phyloP scores from a whole-genome alignment of 1,140 invertebrate genomes.

The Lordiphosa stackelbergi region DNA sequence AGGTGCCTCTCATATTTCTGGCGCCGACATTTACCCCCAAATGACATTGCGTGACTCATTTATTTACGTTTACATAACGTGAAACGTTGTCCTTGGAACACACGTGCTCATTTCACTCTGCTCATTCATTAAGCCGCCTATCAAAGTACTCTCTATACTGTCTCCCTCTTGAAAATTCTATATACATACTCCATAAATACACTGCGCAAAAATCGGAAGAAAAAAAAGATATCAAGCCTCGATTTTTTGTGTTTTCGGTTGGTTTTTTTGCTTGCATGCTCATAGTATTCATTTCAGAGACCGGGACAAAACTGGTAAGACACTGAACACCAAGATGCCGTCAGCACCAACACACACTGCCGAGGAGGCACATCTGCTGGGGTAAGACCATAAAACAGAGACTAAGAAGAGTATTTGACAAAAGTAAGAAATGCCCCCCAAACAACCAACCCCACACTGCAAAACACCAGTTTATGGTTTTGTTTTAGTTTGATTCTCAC shows the following conservation, averaged over 20 bases:
- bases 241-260: conserved; percentile 66
- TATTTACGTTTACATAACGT: conserved; percentile 70
- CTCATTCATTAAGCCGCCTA: conserved; percentile 25
- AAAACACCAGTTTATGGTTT: conserved; percentile 27
- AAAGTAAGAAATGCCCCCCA: conserved; percentile 20
- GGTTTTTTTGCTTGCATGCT: conserved; percentile 76
- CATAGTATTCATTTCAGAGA: conserved; percentile 78
- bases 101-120: conserved; percentile 4
- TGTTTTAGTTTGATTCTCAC: conserved; percentile 14
- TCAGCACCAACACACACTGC: conserved; percentile 77
- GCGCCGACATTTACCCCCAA: conserved; percentile 70
- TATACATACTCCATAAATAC: conserved; percentile 23
- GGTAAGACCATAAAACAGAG: conserved; percentile 62
- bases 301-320: conserved; percentile 77
- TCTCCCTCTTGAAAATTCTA: not conserved
- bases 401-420: conserved; percentile 10
- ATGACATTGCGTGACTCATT: conserved; percentile 75
- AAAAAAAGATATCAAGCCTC: conserved; percentile 46
- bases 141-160: not conserved
- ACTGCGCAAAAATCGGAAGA: conserved; percentile 34
- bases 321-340: conserved; percentile 77
- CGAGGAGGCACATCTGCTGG: conserved; percentile 77
- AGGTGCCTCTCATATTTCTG: conserved; percentile 53
- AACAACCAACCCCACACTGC: conserved; percentile 7
- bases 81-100: conserved; percentile 28